Evolutionary conservation across 2,888 invertebrate genomes (phyloP).

Genomic region (Cremastinae sp.): DNA sequence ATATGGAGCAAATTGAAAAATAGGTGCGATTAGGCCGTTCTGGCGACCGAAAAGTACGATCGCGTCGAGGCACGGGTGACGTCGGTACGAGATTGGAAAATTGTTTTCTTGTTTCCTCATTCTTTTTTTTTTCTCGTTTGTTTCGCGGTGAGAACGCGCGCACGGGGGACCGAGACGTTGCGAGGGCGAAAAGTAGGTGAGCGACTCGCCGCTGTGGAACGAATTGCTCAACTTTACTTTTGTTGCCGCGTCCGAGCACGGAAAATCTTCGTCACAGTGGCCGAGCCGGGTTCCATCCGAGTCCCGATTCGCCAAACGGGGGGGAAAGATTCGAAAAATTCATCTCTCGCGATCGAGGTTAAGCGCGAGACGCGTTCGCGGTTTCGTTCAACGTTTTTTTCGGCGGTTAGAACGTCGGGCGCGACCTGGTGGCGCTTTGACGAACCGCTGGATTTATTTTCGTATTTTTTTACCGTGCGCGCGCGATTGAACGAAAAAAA

Average conservation of each 20-base stretch:
- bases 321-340: slow-evolving; percentile 6
- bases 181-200: slow-evolving; percentile 55
- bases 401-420: too few relatives aligned
- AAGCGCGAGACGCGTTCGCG: too few relatives aligned
- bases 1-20: too few relatives aligned
- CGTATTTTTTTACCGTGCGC: slow-evolving; percentile 1
- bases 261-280: slow-evolving; percentile 61
- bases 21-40: not conserved
- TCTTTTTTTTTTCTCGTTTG: not conserved
- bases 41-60: not conserved
- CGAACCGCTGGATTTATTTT: not conserved
- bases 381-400: too few relatives aligned
- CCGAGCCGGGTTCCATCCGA: slow-evolving; percentile 58
- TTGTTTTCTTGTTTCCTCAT: not conserved
- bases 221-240: slow-evolving; percentile 63
- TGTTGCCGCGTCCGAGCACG: slow-evolving; percentile 55
- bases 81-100: too few relatives aligned
- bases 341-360: slow-evolving; percentile 12
- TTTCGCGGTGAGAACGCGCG: slow-evolving; percentile 8
- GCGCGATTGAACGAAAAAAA: slow-evolving; percentile 1
- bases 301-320: not conserved
- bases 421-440: too few relatives aligned
- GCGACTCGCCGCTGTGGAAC: slow-evolving; percentile 58
- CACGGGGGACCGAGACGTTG: slow-evolving; percentile 25
- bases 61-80: too few relatives aligned